A percentile compares a stretch with the other conserved stretches of the same genome.
phyloP scores from a whole-genome alignment of 2,113 vertebrate genomes.

The Pituophis catenifer region DNA sequence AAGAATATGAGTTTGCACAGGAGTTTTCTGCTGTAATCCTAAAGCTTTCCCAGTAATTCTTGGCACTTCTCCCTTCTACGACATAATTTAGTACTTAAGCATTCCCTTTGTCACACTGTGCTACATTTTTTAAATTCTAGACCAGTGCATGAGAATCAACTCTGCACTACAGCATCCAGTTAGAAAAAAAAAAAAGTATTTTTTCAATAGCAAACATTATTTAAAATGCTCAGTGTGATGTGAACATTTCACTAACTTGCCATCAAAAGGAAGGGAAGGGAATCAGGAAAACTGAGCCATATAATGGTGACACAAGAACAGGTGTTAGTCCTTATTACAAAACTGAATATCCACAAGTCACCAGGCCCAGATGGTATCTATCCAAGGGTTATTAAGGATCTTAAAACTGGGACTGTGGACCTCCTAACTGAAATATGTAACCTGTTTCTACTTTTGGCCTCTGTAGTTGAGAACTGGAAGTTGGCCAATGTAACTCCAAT shows the following conservation, averaged over 20 bases:
- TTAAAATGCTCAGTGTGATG: neutral
- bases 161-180: slow-evolving; percentile 27
- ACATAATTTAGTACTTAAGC: slow-evolving; percentile 49
- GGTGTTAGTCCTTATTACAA: neutral
- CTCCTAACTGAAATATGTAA: neutral
- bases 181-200: neutral
- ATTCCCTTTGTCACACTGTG: slow-evolving; percentile 47
- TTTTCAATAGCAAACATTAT: neutral
- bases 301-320: neutral
- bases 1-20: slow-evolving; percentile 3
- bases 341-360: neutral
- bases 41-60: slow-evolving; percentile 43
- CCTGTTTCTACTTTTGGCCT: neutral
- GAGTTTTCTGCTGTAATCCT: slow-evolving; percentile 34
- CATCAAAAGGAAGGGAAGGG: neutral
- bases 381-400: neutral
- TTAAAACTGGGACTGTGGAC: neutral
- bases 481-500: neutral
- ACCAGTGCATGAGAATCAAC: slow-evolving; percentile 44
- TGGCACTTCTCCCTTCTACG: slow-evolving; percentile 39
- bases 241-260: slow-evolving; percentile 11
- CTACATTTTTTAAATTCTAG: slow-evolving; percentile 41
- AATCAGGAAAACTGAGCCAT: neutral
- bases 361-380: neutral
- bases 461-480: neutral